These are phyloP conservation scores for Melikaiella ostensackeni DNA, from an alignment of 2,888 invertebrate species.

Conservation along the genomic window DNA sequence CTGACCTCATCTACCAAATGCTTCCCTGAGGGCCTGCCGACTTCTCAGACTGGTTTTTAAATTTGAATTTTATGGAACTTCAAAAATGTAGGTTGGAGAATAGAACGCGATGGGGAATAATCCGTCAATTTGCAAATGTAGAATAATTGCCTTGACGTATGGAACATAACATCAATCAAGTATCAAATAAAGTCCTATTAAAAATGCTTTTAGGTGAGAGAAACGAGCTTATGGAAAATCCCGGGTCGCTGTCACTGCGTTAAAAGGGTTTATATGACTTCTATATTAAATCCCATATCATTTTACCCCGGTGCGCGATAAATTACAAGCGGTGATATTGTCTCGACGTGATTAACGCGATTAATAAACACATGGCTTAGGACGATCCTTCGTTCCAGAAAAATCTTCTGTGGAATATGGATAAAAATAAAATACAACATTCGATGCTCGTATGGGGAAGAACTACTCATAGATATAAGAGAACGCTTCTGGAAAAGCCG, in stretches of 20 bases:
- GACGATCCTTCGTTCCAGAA: not conserved
- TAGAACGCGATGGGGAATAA: not conserved
- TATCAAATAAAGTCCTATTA: conserved; percentile 32
- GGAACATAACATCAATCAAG: conserved; percentile 23
- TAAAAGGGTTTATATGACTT: conserved; percentile 40
- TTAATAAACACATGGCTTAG: conserved; percentile 14
- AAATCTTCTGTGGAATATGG: not conserved
- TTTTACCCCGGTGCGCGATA: conserved; percentile 30
- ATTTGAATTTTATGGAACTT: not conserved
- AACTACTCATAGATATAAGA: conserved; percentile 5
- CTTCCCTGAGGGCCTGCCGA: too few species aligned
- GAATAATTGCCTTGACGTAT: not conserved
- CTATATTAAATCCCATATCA: conserved; percentile 40
- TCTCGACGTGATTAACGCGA: conserved; percentile 32
- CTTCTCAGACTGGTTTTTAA: too few species aligned
- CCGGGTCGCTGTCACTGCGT: conserved; percentile 26
- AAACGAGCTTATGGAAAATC: conserved; percentile 38
- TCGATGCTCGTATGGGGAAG: not conserved
- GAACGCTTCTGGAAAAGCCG: conserved; percentile 8
- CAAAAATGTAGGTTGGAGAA: not conserved
- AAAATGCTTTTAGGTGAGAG: conserved; percentile 28
- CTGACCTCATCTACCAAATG: too few species aligned
- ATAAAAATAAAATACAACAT: not conserved
- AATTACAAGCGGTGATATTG: conserved; percentile 36
- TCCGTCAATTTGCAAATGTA: conserved; percentile 33